Conservation (phyloP, 53 echinoderm and acorn worm species). For the Temnopleurus reevesii region DNA sequence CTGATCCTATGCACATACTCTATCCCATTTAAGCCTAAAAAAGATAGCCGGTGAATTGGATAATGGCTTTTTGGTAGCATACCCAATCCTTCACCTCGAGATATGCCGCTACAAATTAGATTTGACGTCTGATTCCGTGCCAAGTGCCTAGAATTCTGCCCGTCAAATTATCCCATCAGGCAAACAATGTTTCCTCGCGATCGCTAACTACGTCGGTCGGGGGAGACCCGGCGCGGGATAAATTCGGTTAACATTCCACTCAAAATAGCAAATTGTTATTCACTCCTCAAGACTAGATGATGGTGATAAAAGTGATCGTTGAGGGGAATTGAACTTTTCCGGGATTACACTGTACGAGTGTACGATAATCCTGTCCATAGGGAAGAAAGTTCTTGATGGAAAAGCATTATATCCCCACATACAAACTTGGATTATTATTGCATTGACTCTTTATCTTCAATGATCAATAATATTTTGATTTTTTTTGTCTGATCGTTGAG, state of each 20-base stretch:
- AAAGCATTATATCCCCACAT: no score
- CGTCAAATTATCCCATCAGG: constrained; percentile 45
- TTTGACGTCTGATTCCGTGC: constrained; percentile 46
- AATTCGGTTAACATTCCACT: constrained; percentile 36
- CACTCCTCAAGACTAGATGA: constrained; percentile 21
- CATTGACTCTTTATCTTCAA: no score
- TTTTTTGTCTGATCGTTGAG: no score
- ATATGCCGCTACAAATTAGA: constrained; percentile 39
- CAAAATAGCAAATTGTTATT: constrained; percentile 40
- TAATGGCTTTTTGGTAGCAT: constrained; percentile 14
- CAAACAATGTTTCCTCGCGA: constrained; percentile 47
- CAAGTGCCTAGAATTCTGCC: constrained; percentile 38
- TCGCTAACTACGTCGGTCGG: background rate
- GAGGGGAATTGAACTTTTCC: constrained; percentile 25
- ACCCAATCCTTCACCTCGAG: background rate
- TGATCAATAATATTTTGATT: no score
- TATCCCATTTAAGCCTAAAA: background rate
- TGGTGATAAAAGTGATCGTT: background rate
- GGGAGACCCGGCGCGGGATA: background rate
- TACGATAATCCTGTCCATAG: no score
- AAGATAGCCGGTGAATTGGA: constrained; percentile 12
- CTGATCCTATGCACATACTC: background rate
- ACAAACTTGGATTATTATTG: no score
- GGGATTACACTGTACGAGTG: no score
- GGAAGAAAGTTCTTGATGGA: no score